Percentiles rank a stretch among this genome's conserved stretches.
These are phyloP conservation scores for Atrina japonica DNA, from an alignment of 2,888 invertebrate genomes.

Conservation along the genomic window DNA sequence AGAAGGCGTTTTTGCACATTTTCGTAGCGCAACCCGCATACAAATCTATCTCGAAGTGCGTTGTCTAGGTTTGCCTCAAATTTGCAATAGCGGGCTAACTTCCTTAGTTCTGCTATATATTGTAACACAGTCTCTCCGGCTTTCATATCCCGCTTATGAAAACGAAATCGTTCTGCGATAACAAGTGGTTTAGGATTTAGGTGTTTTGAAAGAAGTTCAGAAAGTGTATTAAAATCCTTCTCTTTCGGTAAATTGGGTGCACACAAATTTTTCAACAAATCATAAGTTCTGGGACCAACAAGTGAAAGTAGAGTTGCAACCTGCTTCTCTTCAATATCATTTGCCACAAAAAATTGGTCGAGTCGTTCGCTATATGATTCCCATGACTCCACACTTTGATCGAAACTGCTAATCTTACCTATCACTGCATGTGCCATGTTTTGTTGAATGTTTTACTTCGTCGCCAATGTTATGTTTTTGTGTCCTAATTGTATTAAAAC, in stretches of 20 bases:
- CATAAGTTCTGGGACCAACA: slow-evolving; percentile 13
- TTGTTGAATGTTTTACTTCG: background rate
- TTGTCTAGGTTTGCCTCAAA: background rate
- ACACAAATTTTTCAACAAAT: slow-evolving; percentile 2
- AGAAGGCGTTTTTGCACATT: slow-evolving; percentile 25
- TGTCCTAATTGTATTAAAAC: no score
- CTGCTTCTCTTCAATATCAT: background rate
- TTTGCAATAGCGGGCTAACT: slow-evolving; percentile 4
- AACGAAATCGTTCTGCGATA: slow-evolving; percentile 48
- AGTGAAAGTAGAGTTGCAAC: background rate
- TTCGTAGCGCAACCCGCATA: slow-evolving; percentile 6
- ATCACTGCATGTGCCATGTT: background rate
- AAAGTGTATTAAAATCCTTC: background rate
- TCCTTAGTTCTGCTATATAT: slow-evolving; percentile 6
- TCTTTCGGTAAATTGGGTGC: background rate
- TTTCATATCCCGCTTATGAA: slow-evolving; percentile 47
- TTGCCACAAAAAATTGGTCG: background rate
- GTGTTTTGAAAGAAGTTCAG: slow-evolving; percentile 24
- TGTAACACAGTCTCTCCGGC: slow-evolving; percentile 5
- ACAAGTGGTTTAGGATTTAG: slow-evolving; percentile 45
- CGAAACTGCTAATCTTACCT: slow-evolving; percentile 6
- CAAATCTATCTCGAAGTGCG: slow-evolving; percentile 4
- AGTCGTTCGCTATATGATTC: slow-evolving; percentile 4
- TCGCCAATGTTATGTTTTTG: slow-evolving; percentile 9
- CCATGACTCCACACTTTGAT: background rate